phyloP scores from a whole-genome alignment of 92 coral and sea anemone species.

The Desmophyllum pertusum region DNA sequence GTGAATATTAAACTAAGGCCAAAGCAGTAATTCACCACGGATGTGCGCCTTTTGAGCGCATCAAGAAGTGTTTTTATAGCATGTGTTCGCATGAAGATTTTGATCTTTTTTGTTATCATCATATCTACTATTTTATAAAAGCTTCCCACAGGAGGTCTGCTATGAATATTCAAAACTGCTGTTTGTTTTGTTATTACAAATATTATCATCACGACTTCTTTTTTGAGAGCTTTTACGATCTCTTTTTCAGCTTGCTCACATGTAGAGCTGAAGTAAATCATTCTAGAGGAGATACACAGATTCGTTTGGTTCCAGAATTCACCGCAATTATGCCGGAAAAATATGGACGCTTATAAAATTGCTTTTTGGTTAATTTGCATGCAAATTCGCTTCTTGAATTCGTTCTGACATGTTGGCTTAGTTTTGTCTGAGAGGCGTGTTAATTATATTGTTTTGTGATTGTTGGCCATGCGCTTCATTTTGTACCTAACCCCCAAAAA shows the following conservation, averaged over 20 bases:
- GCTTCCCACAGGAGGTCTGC: constrained; percentile 16
- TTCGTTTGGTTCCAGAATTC: not conserved
- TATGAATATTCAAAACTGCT: constrained; percentile 39
- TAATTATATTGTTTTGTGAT: not conserved
- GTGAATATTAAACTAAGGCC: not conserved
- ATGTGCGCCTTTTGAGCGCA: not conserved
- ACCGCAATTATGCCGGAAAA: not conserved
- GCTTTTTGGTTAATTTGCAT: constrained; percentile 9
- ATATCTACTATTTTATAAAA: constrained; percentile 9
- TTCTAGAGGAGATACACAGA: not conserved
- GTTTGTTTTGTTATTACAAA: not conserved
- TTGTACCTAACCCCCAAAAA: not conserved
- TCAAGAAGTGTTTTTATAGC: not conserved
- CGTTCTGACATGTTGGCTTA: constrained; percentile 15
- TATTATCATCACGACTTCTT: not conserved
- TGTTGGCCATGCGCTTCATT: not conserved
- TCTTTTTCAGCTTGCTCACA: not conserved
- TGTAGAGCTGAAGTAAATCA: not conserved
- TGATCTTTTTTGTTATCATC: constrained; percentile 14
- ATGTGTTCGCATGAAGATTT: constrained; percentile 20
- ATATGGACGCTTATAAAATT: not conserved
- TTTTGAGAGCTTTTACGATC: not conserved
- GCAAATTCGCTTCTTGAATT: constrained; percentile 16
- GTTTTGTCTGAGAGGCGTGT: not conserved
- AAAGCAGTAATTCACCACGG: too few species aligned